Percentiles rank a stretch among this genome's conserved stretches.
Conservation (phyloP, 2,888 invertebrate species). For the Embidobia sp. region DNA sequence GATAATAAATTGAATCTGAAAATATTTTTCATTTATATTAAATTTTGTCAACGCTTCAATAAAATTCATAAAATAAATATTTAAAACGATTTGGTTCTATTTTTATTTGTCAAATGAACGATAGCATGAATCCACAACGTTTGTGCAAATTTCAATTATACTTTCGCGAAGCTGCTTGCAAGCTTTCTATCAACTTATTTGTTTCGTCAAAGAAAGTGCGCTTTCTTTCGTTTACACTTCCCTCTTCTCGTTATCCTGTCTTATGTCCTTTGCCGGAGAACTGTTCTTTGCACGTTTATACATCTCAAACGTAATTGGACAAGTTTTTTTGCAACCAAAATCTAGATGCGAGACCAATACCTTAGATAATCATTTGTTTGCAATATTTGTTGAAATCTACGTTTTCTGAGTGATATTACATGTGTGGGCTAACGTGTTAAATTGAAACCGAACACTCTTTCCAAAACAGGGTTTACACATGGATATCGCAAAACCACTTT, state of each 20-base stretch:
- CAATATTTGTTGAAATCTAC: neutral
- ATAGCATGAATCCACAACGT: neutral
- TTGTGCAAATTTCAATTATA: slow-evolving; percentile 9
- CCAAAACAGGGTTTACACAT: slow-evolving; percentile 1
- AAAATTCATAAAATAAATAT: no score
- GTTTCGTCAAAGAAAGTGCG: slow-evolving; percentile 39
- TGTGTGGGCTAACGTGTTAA: no score
- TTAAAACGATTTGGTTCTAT: no score
- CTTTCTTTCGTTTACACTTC: slow-evolving; percentile 28
- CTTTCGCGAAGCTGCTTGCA: neutral
- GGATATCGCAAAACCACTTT: slow-evolving; percentile 28
- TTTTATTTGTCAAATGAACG: neutral
- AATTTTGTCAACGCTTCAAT: no score
- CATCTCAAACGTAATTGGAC: slow-evolving; percentile 19
- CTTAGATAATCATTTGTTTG: neutral
- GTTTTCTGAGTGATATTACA: no score
- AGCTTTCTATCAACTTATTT: slow-evolving; percentile 32
- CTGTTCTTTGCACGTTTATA: slow-evolving; percentile 21
- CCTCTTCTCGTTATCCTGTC: slow-evolving; percentile 35
- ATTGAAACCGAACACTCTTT: slow-evolving; percentile 7
- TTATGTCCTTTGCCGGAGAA: neutral
- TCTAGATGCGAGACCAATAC: slow-evolving; percentile 4
- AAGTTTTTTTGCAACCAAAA: slow-evolving; percentile 5
- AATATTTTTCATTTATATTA: no score
- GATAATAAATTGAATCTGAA: no score